Base-by-base conservation (phyloP, 2,888 invertebrate species). In the Cerceris ruficornis region DNA sequence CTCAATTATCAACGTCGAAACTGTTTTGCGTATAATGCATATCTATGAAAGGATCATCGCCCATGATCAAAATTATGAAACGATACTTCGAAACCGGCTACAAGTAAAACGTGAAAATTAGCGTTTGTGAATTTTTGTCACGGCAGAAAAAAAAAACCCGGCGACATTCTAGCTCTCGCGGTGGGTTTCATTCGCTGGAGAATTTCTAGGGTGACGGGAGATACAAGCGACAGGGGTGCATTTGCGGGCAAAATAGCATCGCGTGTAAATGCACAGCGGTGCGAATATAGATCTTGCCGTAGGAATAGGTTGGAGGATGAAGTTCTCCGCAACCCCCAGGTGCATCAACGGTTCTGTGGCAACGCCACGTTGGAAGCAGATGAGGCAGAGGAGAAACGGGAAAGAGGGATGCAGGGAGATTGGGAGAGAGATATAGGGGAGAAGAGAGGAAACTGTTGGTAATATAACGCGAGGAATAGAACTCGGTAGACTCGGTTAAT, bases 401-500 rank as follows among this genome's bases (percentile, higher is more conserved):
- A 57, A 54, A 58, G 41, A 28, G 28, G 28, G 28, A 2, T 28
- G 28, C 28, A 28, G 28, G 28, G 28, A 28, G 28, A 28, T 28
- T 28, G 28, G 52, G 15, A 41, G 60, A 43, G 69, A 50, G 28
- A 13, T 39, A 7, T 41, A 50, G 54, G n/a, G 13, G 17, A n/a
- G 15, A 55, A 59, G 66, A n/a, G 64, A 58, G 2, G 50, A 39
- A 69, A 57, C 13, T 28, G 52, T 39, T 55, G 80, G 77, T 78
- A 85, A 85, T 81, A 82, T 81, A 82, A 82, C 79, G 80, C 77
- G 80, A 80, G 86, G 73, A 88, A 86, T 84, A 82, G 88, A 87
- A 86, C 84, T 80, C 88, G 78, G 88, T 81, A 86, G 88, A 90
- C 86, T 89, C 88, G 89, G 90, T 91, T 91, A 91, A 85, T 85